Conservation (phyloP, 1,140 invertebrate species). For the Philopotamus ludificatus region DNA sequence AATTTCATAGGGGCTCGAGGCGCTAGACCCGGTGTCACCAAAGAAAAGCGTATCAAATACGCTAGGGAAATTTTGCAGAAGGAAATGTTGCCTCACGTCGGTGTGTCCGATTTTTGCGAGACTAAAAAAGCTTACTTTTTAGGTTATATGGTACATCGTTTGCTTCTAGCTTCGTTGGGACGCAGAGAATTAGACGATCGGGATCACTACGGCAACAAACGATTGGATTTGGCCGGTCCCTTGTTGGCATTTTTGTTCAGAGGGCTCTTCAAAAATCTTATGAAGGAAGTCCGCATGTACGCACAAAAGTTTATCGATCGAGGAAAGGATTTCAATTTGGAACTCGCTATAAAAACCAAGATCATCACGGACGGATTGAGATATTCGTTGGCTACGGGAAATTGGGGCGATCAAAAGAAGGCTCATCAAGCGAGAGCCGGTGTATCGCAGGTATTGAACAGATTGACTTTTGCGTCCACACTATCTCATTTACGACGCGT, state of each 20-base stretch:
- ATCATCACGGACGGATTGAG: conserved; percentile 97
- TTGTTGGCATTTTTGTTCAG: conserved; percentile 93
- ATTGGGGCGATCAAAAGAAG: conserved; percentile 99
- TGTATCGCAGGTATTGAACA: conserved; percentile 90
- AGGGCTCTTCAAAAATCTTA: conserved; percentile 89
- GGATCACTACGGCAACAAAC: conserved; percentile 99
- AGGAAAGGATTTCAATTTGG: conserved; percentile 97
- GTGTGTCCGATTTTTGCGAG: conserved; percentile 98
- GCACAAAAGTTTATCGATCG: conserved; percentile 98
- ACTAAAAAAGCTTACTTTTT: conserved; percentile 99
- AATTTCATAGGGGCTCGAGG: conserved; percentile 98
- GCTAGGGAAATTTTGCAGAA: conserved; percentile 98
- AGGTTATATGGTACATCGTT: conserved; percentile 97
- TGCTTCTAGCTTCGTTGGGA: conserved; percentile 91
- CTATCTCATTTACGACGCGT: conserved; percentile 95
- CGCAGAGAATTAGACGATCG: conserved; percentile 95
- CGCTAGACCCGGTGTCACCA: conserved; percentile 94
- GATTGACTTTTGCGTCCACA: conserved; percentile 96
- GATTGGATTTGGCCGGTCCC: conserved; percentile 95
- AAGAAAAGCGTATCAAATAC: conserved; percentile 98
- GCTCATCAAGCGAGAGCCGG: conserved; percentile 94
- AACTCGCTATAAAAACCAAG: conserved; percentile 95
- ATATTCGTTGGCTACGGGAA: conserved; percentile 97
- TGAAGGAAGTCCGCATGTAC: conserved; percentile 96
- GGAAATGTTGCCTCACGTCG: conserved; percentile 99